Evolutionary conservation across 2,888 invertebrate genomes (phyloP).

Genomic region (Hirtodrosophila duncani): DNA sequence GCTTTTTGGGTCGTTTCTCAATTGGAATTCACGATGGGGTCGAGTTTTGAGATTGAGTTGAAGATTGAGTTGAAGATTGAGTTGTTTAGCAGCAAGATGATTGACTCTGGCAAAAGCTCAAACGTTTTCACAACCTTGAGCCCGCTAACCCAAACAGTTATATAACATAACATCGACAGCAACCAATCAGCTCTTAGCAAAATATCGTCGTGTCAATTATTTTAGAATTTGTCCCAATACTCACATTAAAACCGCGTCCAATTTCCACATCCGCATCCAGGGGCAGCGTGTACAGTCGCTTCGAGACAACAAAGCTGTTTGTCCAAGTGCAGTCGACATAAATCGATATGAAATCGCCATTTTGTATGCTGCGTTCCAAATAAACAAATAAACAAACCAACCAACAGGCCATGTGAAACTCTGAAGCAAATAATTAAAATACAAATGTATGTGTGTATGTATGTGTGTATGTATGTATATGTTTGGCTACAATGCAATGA

Average conservation of each 20-base stretch:
- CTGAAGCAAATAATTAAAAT: constrained; percentile 61
- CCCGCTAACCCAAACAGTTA: too few species aligned
- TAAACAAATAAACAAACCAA: constrained; percentile 26
- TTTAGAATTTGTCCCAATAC: constrained; percentile 56
- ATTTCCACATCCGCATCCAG: constrained; percentile 77
- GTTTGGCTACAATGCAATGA: constrained; percentile 17
- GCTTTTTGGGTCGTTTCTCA: too few species aligned
- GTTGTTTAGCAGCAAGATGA: too few species aligned
- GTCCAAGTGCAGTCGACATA: constrained; percentile 78
- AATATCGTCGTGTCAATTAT: too few species aligned
- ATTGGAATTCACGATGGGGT: too few species aligned
- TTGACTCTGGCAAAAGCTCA: too few species aligned
- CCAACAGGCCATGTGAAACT: constrained; percentile 24
- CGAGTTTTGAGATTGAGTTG: too few species aligned
- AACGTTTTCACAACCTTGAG: too few species aligned
- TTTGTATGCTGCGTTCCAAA: constrained; percentile 72
- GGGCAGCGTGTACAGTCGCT: constrained; percentile 76
- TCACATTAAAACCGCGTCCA: constrained; percentile 77
- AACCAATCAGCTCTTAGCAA: too few species aligned
- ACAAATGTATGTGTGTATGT: constrained; percentile 5
- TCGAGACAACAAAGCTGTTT: constrained; percentile 78
- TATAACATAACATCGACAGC: too few species aligned
- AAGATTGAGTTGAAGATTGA: too few species aligned
- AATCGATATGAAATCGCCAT: constrained; percentile 78
- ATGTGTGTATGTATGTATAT: neutral